A percentile compares a stretch with the other conserved stretches of the same genome.
Conservation (phyloP, 2,888 invertebrate species). For the Mimumesa dahlbomi region DNA sequence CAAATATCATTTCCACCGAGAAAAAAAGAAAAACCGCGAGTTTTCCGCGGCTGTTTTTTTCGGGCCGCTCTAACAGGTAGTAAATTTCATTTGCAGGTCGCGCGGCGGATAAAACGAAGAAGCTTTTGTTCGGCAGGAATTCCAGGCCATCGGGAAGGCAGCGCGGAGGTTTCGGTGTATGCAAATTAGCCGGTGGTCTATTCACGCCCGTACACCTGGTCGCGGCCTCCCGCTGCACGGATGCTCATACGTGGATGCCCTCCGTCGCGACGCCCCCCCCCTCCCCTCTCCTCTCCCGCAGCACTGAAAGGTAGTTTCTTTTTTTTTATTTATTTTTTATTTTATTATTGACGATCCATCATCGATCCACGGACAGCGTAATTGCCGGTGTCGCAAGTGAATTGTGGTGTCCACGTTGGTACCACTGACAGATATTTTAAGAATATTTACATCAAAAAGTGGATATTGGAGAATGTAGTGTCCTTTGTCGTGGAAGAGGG, state of each 20-base stretch:
- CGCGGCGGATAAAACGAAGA: constrained; percentile 45
- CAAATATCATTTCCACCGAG: not conserved
- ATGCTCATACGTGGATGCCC: constrained; percentile 49
- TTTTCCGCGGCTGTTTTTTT: constrained; percentile 14
- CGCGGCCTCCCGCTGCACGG: constrained; percentile 69
- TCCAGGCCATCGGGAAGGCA: constrained; percentile 54
- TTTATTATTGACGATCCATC: constrained; percentile 4
- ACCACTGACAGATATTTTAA: no score
- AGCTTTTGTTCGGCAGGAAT: constrained; percentile 56
- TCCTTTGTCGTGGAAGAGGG: no score
- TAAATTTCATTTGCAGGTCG: constrained; percentile 35
- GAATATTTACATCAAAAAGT: no score
- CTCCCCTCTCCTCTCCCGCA: no score
- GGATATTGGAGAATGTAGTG: no score
- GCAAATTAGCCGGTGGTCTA: constrained; percentile 73
- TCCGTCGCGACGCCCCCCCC: constrained; percentile 46
- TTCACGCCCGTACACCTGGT: constrained; percentile 73
- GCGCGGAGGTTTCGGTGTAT: constrained; percentile 69
- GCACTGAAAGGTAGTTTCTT: not conserved
- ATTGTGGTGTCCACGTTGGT: no score
- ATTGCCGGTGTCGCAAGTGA: no score
- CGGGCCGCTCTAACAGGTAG: constrained; percentile 42
- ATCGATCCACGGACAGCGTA: no score
- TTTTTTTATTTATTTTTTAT: constrained; percentile 10
- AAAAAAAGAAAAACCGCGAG: not conserved